phyloP scores from a whole-genome alignment of 2,888 invertebrate genomes.

The Thysanoteuthis rhombus region DNA sequence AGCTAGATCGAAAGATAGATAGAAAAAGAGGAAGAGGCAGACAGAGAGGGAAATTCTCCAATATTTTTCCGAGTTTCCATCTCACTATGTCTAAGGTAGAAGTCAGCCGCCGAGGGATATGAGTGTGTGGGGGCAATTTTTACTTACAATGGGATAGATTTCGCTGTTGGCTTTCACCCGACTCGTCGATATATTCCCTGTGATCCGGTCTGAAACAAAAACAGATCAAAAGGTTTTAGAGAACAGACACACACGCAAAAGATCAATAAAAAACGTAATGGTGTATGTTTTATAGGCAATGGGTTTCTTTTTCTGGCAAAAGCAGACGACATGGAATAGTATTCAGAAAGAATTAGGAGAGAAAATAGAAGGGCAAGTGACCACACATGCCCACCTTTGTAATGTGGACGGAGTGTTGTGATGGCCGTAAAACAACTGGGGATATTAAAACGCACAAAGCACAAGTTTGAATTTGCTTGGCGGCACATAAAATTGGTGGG shows the following conservation, averaged over 20 bases:
- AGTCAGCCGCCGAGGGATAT: neutral
- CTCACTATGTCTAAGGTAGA: neutral
- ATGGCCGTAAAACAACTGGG: neutral
- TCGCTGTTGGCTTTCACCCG: constrained; percentile 49
- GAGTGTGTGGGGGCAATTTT: no score
- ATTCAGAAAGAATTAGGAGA: neutral
- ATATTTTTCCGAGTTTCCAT: no score
- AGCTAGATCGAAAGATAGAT: neutral
- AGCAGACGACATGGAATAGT: neutral
- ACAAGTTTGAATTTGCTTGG: neutral
- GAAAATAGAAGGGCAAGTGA: neutral
- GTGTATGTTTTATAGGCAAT: neutral
- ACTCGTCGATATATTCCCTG: constrained; percentile 55
- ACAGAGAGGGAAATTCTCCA: neutral
- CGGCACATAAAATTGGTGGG: neutral
- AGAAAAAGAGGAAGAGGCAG: neutral
- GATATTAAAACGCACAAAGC: neutral
- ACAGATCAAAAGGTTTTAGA: neutral
- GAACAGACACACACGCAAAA: neutral
- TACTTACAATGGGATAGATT: constrained; percentile 60
- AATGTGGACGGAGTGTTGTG: neutral
- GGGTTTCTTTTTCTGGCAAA: neutral
- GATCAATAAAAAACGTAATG: neutral
- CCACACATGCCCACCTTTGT: neutral
- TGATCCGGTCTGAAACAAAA: constrained; percentile 57